phyloP scores from a whole-genome alignment of 1,140 invertebrate genomes.

The Drosophila pruinosa region DNA sequence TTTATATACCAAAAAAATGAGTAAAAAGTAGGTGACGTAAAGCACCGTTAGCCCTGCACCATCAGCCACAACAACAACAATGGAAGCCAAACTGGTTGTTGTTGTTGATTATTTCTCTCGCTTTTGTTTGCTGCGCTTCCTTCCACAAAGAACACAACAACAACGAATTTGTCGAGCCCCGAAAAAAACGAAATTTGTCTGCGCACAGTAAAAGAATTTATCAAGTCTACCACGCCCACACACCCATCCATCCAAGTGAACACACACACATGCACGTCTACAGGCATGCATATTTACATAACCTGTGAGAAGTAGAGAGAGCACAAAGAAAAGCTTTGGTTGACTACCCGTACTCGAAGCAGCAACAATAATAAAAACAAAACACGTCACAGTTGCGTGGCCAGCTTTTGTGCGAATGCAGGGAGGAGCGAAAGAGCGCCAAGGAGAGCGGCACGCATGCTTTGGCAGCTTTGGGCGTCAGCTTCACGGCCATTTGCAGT shows the following conservation, averaged over 20 bases:
- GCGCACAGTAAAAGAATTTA: conserved; percentile 50
- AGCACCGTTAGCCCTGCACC: conserved; percentile 69
- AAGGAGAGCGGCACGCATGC: conserved; percentile 33
- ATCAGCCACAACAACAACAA: conserved; percentile 30
- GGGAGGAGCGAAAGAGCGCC: background rate
- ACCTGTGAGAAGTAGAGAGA: conserved; percentile 38
- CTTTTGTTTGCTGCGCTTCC: conserved; percentile 31
- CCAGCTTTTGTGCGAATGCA: conserved; percentile 53
- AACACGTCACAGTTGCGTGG: conserved; percentile 74
- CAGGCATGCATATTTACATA: conserved; percentile 54
- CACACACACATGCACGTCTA: background rate
- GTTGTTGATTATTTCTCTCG: conserved; percentile 38
- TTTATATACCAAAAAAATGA: conserved; percentile 62
- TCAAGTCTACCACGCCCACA: conserved; percentile 57
- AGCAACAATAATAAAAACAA: conserved; percentile 28
- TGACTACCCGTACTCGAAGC: conserved; percentile 45
- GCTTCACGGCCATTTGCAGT: conserved; percentile 52
- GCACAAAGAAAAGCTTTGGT: conserved; percentile 61
- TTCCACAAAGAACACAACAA: conserved; percentile 11
- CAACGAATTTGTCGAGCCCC: conserved; percentile 13
- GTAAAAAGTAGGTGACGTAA: conserved; percentile 76
- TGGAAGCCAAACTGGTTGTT: conserved; percentile 60
- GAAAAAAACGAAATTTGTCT: conserved; percentile 42
- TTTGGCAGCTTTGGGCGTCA: conserved; percentile 34
- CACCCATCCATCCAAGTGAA: background rate